Evolutionary conservation across 1,140 invertebrate species (phyloP), one percentile per base, ranked within the genome.

Genomic region (Pachyrhynchus sulphureomaculatus): DNA sequence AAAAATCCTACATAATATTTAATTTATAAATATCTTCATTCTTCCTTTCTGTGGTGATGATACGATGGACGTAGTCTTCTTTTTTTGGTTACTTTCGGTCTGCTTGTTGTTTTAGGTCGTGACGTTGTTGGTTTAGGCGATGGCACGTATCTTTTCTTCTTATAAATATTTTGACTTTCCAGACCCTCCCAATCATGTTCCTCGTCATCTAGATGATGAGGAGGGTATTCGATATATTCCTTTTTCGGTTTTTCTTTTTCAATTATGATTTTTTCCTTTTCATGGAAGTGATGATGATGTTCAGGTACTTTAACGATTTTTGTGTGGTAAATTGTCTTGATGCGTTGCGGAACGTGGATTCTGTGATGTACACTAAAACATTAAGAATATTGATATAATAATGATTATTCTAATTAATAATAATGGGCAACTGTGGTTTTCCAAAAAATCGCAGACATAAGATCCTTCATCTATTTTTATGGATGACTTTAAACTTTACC

Each of bases 261-360:
- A 6, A 68, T 68, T 5, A 75, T 62, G 9, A 62, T 58, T 29
- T 69, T 70, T 51, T 68, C 67, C 26, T 70, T 69, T 29, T 74
- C 68, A 52, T 75, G 71, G 42, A 71, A 68, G 37, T 75, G 69
- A 39, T 75, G 72, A 44, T 75, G 74, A 55, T 74, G 72, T 42
- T 73, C 67, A 0, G 72, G 72, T 9, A 75, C 66, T 65, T 75
- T 75, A 12, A 75, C 64, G 9, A 73, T 65, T 68, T 75, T 75
- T 5, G 74, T 75, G 47, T 66, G 70, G 49, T 73, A 73, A 18
- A 75, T 45, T 8, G 72, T 73, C 56, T 70, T 72, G 17, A 75
- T 65, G 51, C 69, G 71, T 33, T 65, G 68, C 23, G 74, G 74
- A 12, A 75, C 65, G 48, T 73, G 68, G 36, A 75, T 73, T n/a